Evolutionary conservation across 2,113 vertebrate species (phyloP).

Genomic region (Aldabrachelys gigantea): DNA sequence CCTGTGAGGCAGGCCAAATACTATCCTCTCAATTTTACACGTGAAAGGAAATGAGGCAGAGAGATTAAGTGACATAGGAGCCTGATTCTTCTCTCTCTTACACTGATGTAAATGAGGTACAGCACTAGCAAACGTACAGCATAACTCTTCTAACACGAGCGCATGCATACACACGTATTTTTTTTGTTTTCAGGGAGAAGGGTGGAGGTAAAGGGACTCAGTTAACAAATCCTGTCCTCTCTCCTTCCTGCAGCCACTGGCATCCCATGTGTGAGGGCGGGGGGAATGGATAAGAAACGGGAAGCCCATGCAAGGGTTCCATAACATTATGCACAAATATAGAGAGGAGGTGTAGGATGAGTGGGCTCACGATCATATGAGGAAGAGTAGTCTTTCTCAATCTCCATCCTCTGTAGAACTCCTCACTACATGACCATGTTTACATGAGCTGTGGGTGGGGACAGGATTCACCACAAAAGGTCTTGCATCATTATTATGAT

Average conservation of each 20-base stretch:
- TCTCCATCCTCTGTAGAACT: not conserved
- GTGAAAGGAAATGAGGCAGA: not conserved
- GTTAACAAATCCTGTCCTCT: not conserved
- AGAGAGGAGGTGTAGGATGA: not conserved
- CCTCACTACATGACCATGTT: not conserved
- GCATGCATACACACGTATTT: not conserved
- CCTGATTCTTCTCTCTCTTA: not conserved
- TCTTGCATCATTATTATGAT: not conserved
- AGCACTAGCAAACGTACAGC: fast-evolving
- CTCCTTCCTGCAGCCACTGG: not conserved
- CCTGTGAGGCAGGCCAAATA: not conserved
- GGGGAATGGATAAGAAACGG: too few species aligned
- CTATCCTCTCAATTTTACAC: fast-evolving
- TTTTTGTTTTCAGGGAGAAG: not conserved
- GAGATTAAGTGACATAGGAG: not conserved
- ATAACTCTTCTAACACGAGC: not conserved
- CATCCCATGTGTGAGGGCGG: not conserved
- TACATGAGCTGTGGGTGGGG: not conserved
- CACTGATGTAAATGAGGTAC: not conserved
- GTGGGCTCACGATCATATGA: too few species aligned
- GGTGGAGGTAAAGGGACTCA: not conserved
- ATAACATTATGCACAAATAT: not conserved
- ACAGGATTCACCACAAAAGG: not conserved
- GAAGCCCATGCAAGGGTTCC: not conserved
- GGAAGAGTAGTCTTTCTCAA: not conserved